These are phyloP conservation scores for Pristionchus pacificus DNA, from an alignment of 1,140 invertebrate species.

Conservation along the genomic window DNA sequence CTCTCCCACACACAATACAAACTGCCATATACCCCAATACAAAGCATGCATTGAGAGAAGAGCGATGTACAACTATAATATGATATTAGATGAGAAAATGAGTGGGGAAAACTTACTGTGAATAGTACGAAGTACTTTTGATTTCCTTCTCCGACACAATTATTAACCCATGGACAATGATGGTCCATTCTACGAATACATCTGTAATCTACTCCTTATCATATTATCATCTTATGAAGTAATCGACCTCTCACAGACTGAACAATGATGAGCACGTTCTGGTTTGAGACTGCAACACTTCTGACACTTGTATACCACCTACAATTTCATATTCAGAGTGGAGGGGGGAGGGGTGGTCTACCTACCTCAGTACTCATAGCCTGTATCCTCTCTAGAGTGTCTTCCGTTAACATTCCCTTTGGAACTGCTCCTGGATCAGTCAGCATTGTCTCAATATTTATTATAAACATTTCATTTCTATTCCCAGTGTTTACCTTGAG, in stretches of 20 bases:
- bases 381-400: slow-evolving; percentile 91
- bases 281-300: slow-evolving; percentile 99
- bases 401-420: slow-evolving; percentile 95
- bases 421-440: slow-evolving; percentile 99
- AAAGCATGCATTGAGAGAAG: slow-evolving; percentile 88
- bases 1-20: slow-evolving; percentile 82
- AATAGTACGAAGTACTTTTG: slow-evolving; percentile 99
- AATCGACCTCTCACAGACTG: slow-evolving; percentile 76
- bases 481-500: slow-evolving; percentile 15
- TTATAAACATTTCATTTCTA: neutral
- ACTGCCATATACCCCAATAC: slow-evolving; percentile 84
- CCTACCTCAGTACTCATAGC: slow-evolving; percentile 70
- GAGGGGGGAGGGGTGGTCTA: slow-evolving; percentile 57
- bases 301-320: slow-evolving; percentile 93
- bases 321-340: too few relatives aligned
- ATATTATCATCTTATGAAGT: neutral
- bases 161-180: slow-evolving; percentile 83
- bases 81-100: too few relatives aligned
- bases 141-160: slow-evolving; percentile 98
- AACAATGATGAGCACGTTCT: slow-evolving; percentile 96
- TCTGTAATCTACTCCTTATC: too few relatives aligned
- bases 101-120: slow-evolving; percentile 71
- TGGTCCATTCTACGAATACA: slow-evolving; percentile 99
- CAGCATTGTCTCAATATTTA: slow-evolving; percentile 73
- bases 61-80: slow-evolving; percentile 91